phyloP scores from a whole-genome alignment of 2,113 vertebrate genomes.

The Rhagologus leucostigma region DNA sequence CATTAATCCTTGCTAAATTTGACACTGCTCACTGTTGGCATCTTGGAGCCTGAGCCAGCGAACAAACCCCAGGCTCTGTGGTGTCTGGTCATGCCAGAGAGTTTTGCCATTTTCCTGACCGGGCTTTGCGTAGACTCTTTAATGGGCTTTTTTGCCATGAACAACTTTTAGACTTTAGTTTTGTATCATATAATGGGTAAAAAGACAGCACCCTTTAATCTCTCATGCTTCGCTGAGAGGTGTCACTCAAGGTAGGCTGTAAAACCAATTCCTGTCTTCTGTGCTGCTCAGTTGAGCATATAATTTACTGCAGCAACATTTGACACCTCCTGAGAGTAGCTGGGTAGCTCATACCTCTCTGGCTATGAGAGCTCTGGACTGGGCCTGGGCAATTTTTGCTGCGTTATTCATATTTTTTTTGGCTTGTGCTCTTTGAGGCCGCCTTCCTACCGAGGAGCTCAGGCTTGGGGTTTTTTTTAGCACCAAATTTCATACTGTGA shows the following conservation, averaged over 20 bases:
- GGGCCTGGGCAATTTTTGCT: neutral
- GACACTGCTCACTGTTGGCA: neutral
- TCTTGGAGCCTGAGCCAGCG: neutral
- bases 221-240: neutral
- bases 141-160: neutral
- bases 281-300: neutral
- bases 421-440: neutral
- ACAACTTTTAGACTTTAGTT: neutral
- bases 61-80: neutral
- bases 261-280: neutral
- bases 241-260: neutral
- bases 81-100: neutral
- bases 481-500: neutral
- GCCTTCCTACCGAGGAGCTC: neutral
- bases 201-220: neutral
- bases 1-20: neutral
- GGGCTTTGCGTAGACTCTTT: rapidly evolving
- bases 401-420: neutral
- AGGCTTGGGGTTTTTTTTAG: neutral
- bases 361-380: neutral
- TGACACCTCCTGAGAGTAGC: neutral
- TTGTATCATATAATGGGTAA: neutral
- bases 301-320: neutral
- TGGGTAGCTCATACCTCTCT: neutral
- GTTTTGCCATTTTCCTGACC: neutral